These are phyloP conservation scores for Bufo gargarizans DNA, from an alignment of 2,113 vertebrate genomes.

Conservation along the genomic window DNA sequence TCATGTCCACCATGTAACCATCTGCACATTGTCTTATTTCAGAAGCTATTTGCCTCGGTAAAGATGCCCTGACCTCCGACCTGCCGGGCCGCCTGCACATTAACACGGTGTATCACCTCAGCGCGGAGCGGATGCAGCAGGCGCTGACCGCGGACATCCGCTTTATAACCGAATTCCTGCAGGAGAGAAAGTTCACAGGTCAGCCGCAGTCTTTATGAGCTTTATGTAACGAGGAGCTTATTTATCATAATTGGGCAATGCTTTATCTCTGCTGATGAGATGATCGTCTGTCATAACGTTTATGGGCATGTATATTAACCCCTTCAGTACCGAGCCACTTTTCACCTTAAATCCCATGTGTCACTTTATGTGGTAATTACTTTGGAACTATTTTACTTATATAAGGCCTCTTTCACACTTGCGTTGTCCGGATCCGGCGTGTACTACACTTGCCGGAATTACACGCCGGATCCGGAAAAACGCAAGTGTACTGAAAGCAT, in stretches of 20 bases:
- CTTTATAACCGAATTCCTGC: slow-evolving; percentile 84
- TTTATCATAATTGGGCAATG: background rate
- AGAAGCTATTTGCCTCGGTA: background rate
- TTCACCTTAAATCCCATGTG: no score
- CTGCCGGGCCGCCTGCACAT: slow-evolving; percentile 81
- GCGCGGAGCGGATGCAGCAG: slow-evolving; percentile 83
- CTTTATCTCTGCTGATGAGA: background rate
- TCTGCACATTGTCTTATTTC: background rate
- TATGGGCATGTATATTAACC: background rate
- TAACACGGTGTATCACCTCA: slow-evolving; percentile 78
- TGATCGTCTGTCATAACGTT: background rate
- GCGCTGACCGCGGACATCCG: slow-evolving; percentile 84
- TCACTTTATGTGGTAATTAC: no score
- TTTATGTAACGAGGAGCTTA: background rate
- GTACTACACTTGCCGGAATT: no score
- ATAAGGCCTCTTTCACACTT: no score
- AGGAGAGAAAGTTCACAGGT: slow-evolving; percentile 87
- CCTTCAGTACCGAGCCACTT: no score
- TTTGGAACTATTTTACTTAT: no score
- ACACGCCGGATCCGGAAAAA: no score
- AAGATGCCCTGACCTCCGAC: slow-evolving; percentile 78
- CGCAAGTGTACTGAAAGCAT: no score
- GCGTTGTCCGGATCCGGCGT: no score
- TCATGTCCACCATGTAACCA: background rate
- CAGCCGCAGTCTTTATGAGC: slow-evolving; percentile 18